Conservation (phyloP, 2,113 vertebrate genomes). For the Ciconia maguari region DNA sequence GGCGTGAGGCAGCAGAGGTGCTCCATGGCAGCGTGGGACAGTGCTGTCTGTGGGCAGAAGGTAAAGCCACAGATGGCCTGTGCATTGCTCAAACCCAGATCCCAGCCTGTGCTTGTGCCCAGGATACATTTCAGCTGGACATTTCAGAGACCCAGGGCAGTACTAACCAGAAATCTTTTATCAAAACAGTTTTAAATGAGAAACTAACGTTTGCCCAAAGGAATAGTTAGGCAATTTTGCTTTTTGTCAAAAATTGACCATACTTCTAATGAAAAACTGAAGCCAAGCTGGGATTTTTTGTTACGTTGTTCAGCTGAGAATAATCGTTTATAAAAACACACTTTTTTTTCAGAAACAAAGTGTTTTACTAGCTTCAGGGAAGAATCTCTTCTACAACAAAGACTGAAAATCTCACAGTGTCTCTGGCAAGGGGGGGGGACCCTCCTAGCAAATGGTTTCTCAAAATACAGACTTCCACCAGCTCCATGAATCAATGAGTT, state of each 20-base stretch:
- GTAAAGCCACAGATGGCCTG: neutral
- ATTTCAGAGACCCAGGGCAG: neutral
- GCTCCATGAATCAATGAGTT: neutral
- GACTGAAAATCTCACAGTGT: neutral
- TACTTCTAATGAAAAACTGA: neutral
- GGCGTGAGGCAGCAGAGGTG: neutral
- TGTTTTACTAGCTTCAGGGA: neutral
- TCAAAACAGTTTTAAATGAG: neutral
- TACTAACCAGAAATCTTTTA: neutral
- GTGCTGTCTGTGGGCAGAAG: neutral
- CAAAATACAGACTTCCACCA: neutral
- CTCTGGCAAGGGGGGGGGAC: neutral
- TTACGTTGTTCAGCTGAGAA: neutral
- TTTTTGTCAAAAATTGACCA: neutral
- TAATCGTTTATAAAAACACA: neutral
- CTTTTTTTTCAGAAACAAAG: neutral
- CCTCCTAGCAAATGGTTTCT: neutral
- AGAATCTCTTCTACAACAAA: neutral
- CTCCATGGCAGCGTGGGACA: neutral
- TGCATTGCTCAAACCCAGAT: fast-evolving
- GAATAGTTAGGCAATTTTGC: neutral
- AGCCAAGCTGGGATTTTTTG: neutral
- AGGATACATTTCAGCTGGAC: neutral
- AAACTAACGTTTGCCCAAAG: neutral
- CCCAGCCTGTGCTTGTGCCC: neutral